These are phyloP conservation scores for Eleutherodactylus coqui DNA, from an alignment of 2,797 vertebrate species.

Conservation along the genomic window DNA sequence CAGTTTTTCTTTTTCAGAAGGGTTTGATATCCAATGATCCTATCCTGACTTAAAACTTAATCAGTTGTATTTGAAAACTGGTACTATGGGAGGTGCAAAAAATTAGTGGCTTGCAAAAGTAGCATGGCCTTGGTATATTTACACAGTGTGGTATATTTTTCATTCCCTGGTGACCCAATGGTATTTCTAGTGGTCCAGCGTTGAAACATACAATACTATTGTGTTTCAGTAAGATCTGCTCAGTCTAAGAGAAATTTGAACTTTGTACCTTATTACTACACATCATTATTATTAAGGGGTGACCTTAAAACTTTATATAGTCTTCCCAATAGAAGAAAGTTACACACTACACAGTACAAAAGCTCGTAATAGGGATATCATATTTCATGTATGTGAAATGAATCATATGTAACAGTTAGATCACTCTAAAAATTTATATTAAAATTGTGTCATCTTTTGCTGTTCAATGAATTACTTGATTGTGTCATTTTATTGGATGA, in stretches of 20 bases:
- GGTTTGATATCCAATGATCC: too few species aligned
- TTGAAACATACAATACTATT: background rate
- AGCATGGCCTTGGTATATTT: background rate
- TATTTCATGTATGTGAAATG: slow-evolving; percentile 12
- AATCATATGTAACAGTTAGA: slow-evolving; percentile 7
- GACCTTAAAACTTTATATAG: background rate
- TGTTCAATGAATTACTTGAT: background rate
- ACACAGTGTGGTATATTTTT: background rate
- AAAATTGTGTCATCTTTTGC: slow-evolving; percentile 11
- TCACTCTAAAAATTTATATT: slow-evolving; percentile 6
- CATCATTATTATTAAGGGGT: background rate
- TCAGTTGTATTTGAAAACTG: too few species aligned
- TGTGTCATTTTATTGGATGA: slow-evolving; percentile 8
- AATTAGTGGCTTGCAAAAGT: too few species aligned
- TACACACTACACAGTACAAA: background rate
- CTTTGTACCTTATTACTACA: background rate
- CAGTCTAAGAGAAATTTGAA: background rate
- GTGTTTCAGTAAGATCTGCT: background rate
- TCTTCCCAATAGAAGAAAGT: background rate
- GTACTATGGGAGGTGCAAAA: too few species aligned
- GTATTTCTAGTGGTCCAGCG: background rate
- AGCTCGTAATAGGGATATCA: background rate
- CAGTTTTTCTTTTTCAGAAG: too few species aligned
- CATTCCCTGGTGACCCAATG: background rate
- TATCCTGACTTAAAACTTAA: too few species aligned